Evolutionary conservation across 2,797 vertebrate genomes (phyloP), one percentile per base, ranked within the genome.

Genomic region (Pelodytes ibericus): DNA sequence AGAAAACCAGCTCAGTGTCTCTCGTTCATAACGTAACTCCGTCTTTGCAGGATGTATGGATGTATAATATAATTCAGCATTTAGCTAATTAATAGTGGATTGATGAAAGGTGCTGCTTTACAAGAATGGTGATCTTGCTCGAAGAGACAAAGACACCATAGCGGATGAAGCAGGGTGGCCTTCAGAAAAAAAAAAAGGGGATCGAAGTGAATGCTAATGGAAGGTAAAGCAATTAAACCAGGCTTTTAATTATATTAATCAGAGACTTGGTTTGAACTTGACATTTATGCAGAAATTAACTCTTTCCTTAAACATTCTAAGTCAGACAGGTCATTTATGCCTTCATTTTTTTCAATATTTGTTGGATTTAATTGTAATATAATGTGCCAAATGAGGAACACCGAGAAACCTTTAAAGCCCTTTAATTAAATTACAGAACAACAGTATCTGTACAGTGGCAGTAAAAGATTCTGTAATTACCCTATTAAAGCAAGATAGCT

Each of bases 51-150:
- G 85, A 88, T 33, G 75, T 83, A 84, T 62, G 64, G 41, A 87
- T 86, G 83, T 79, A 84, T 84, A 88, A 91, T 89, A 84, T 11
- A 5, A 85, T 84, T 83, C 58, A 31, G 86, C 89, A 90, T 92
- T 93, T 92, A 90, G 91, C 91, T 92, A 92, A 93, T 92, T 93
- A 92, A 91, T 92, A 87, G 82, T 79, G 88, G 86, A 90, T 85
- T 89, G 90, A 91, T 90, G 90, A 91, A 87, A 88, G 84, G 80
- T 82, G 83, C 75, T 67, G 79, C 85, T 90, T 84, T 44, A 59
- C 65, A 81, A 86, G 88, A 88, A 86, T 77, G 83, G 83, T 83
- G 84, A 75, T 87, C 82, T 86, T 85, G 58, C 85, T 89, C 81
- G 82, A 83, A 81, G 81, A 84, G 83, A 81, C 68, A 70, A 76